phyloP scores from a whole-genome alignment of 1,140 invertebrate species.

The Apolygus lucorum region DNA sequence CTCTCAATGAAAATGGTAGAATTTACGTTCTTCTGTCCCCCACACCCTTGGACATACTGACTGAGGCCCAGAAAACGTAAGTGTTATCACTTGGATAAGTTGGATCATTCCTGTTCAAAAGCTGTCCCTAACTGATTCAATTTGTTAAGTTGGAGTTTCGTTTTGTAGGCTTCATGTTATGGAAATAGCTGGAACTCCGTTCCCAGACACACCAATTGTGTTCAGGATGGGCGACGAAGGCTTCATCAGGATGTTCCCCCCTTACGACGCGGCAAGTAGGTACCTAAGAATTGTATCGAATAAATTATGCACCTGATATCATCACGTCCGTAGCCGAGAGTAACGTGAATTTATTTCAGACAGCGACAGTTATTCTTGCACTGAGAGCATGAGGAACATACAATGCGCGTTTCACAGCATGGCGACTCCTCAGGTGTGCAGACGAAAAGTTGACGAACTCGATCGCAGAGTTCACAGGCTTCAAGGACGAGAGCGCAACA shows the following conservation, averaged over 20 bases:
- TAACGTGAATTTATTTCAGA: too few relatives aligned
- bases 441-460: background rate
- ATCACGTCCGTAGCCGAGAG: too few relatives aligned
- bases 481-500: background rate
- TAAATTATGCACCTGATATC: background rate
- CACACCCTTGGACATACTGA: too few relatives aligned
- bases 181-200: background rate
- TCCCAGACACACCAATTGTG: background rate
- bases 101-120: too few relatives aligned
- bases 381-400: background rate
- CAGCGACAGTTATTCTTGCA: background rate
- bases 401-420: background rate
- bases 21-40: background rate
- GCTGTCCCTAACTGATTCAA: too few relatives aligned
- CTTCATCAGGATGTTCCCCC: background rate
- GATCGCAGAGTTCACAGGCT: background rate
- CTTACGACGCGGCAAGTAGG: too few relatives aligned
- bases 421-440: background rate
- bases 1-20: background rate
- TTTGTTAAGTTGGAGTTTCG: too few relatives aligned
- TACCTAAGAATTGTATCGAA: too few relatives aligned
- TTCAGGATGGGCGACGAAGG: background rate
- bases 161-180: background rate
- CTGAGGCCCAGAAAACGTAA: too few relatives aligned
- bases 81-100: too few relatives aligned